These are phyloP conservation scores for Cactoblastis cactorum DNA, from an alignment of 2,888 invertebrate species.

Conservation along the genomic window DNA sequence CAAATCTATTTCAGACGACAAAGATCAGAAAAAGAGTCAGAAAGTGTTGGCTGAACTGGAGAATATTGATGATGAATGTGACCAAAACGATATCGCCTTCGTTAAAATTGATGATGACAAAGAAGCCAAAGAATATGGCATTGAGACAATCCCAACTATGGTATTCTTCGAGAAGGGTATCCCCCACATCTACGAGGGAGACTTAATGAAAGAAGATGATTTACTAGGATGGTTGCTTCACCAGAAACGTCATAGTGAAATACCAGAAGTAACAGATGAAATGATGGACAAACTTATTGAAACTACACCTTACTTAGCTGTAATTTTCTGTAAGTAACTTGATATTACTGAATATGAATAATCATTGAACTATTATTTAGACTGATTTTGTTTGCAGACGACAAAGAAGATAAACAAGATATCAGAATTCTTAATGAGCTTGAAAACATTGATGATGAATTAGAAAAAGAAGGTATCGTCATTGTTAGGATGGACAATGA, in stretches of 20 bases:
- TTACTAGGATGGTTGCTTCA: slow-evolving; percentile 93
- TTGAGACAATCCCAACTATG: slow-evolving; percentile 89
- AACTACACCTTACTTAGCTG: slow-evolving; percentile 88
- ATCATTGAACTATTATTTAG: background rate
- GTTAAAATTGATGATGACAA: slow-evolving; percentile 94
- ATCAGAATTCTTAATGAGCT: slow-evolving; percentile 92
- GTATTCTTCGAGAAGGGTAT: slow-evolving; percentile 87
- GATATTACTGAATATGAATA: background rate
- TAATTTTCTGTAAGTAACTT: slow-evolving; percentile 90
- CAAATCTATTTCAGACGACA: slow-evolving; percentile 85
- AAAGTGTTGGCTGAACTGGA: slow-evolving; percentile 90
- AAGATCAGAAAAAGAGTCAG: slow-evolving; percentile 93
- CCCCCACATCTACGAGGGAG: slow-evolving; percentile 88
- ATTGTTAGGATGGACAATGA: slow-evolving; percentile 94
- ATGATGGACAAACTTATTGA: slow-evolving; percentile 95
- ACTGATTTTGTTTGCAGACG: slow-evolving; percentile 79
- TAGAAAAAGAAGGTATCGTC: slow-evolving; percentile 93
- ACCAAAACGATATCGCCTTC: slow-evolving; percentile 93
- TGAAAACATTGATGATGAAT: slow-evolving; percentile 95
- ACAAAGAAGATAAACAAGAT: slow-evolving; percentile 93
- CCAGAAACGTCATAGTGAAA: slow-evolving; percentile 93
- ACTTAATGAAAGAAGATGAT: slow-evolving; percentile 93
- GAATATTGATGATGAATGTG: slow-evolving; percentile 96
- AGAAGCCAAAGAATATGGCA: slow-evolving; percentile 94
- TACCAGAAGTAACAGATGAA: slow-evolving; percentile 94